Evolutionary conservation across 2,113 vertebrate species (phyloP), one percentile per base, ranked within the genome.

Genomic region (Junco hyemalis): DNA sequence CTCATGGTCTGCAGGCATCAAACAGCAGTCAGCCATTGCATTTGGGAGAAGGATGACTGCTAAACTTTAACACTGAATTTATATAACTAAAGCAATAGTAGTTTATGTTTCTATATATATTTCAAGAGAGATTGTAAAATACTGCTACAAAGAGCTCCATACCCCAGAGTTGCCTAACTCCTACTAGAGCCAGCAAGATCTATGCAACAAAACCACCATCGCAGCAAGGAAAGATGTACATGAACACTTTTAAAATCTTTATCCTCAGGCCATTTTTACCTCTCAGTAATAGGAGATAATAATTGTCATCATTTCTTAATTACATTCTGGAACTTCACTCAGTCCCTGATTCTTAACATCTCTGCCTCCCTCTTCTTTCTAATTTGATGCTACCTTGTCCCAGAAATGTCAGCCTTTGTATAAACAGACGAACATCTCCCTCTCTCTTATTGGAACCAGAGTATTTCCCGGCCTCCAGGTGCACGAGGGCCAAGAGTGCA

Each of bases 121-220:
- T 81, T 96, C 89, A 94, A 88, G 88, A 91, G 35, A 89, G 36
- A 71, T n/a, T 68, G 35, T 79, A 76, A 92, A 96, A 54, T 86
- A 79, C 59, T 40, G 29, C 84, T 92, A 86, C 69, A 73, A 93
- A 97, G 50, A 72, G 40, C 82, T 95, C 38, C 86, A 47, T 35
- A 50, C 24, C 47, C 44, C 68, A 91, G 50, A 85, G 53, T 0
- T 95, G 78, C 83, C 88, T 86, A 88, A 60, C 79, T 95, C 59
- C 69, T 38, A 29, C 28, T 64, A 69, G 13, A 86, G 48, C 86
- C 53, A 68, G 50, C 71, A 57, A 76, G 71, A 80, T 65, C 65
- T 72, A 5, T 38, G 51, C 29, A 85, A 53, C 28, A 76, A 68
- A 90, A 53, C 40, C 31, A 64, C 48, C 40, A 47, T 29, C 36